Conservation (phyloP, 2,797 vertebrate genomes). For the Zonotrichia albicollis region DNA sequence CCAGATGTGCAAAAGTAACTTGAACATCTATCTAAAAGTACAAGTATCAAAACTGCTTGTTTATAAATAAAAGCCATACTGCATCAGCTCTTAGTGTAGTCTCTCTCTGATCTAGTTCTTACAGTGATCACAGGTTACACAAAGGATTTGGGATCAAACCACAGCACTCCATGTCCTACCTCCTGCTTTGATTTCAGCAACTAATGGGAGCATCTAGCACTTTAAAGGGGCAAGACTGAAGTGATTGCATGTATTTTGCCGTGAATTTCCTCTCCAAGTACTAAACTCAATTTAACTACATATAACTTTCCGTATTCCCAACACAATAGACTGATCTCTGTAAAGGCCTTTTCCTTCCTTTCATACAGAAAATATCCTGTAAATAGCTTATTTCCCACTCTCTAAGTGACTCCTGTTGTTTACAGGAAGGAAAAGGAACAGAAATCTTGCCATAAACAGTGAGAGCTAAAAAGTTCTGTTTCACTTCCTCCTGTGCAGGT, state of each 20-base stretch:
- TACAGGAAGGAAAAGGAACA: constrained; percentile 71
- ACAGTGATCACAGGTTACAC: not conserved
- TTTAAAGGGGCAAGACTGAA: not conserved
- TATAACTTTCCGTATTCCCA: constrained; percentile 17
- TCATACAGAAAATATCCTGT: constrained; percentile 74
- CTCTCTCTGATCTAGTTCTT: not conserved
- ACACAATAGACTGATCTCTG: constrained; percentile 56
- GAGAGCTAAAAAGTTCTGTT: constrained; percentile 42
- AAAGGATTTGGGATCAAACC: not conserved
- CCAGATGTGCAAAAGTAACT: not conserved
- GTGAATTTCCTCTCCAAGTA: not conserved
- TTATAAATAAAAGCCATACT: not conserved
- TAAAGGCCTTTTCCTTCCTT: constrained; percentile 81
- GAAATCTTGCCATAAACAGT: constrained; percentile 30
- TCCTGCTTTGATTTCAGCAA: not conserved
- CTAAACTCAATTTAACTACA: not conserved
- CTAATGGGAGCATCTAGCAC: not conserved
- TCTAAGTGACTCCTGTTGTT: constrained; percentile 60
- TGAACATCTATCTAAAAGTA: not conserved
- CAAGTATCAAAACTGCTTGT: not conserved
- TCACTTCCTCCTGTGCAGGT: constrained; percentile 62
- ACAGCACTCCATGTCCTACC: not conserved
- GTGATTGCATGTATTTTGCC: not conserved
- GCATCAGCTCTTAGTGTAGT: not conserved
- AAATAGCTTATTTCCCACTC: constrained; percentile 64